Evolutionary conservation across 2,888 invertebrate genomes (phyloP).

Genomic region (Nymphalis c-album): DNA sequence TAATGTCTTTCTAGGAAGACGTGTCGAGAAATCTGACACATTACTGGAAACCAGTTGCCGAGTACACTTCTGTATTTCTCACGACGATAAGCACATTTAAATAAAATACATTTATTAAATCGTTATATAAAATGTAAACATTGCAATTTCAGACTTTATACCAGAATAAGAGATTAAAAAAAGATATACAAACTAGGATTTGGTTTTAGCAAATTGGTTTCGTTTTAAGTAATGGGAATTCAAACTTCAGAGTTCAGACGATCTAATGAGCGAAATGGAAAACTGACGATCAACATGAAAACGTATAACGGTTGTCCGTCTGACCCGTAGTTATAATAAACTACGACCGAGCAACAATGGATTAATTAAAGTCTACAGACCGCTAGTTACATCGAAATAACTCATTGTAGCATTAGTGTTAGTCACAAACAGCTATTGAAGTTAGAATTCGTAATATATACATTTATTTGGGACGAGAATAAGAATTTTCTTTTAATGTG

Average conservation of each 20-base stretch:
- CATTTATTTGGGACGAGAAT: no score
- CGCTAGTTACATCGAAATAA: background rate
- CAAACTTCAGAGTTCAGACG: no score
- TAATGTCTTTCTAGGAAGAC: slow-evolving; percentile 19
- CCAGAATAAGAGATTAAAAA: background rate
- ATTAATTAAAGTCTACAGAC: slow-evolving; percentile 3
- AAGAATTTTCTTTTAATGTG: no score
- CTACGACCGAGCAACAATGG: slow-evolving; percentile 9
- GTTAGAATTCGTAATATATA: no score
- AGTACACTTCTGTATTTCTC: slow-evolving; percentile 22
- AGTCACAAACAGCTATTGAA: no score
- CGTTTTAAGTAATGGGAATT: background rate
- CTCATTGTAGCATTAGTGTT: background rate
- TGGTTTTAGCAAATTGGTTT: no score
- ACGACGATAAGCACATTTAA: slow-evolving; percentile 18
- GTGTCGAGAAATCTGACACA: slow-evolving; percentile 17
- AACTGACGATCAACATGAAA: slow-evolving; percentile 15
- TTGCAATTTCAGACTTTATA: background rate
- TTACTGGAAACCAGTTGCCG: slow-evolving; percentile 22
- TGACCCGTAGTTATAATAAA: slow-evolving; percentile 19
- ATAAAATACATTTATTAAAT: background rate
- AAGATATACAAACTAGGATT: background rate
- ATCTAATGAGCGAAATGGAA: slow-evolving; percentile 13
- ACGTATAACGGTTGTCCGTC: slow-evolving; percentile 14
- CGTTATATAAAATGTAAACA: background rate